phyloP scores from a whole-genome alignment of 2,797 vertebrate genomes.

The Pseudocheirus occidentalis region DNA sequence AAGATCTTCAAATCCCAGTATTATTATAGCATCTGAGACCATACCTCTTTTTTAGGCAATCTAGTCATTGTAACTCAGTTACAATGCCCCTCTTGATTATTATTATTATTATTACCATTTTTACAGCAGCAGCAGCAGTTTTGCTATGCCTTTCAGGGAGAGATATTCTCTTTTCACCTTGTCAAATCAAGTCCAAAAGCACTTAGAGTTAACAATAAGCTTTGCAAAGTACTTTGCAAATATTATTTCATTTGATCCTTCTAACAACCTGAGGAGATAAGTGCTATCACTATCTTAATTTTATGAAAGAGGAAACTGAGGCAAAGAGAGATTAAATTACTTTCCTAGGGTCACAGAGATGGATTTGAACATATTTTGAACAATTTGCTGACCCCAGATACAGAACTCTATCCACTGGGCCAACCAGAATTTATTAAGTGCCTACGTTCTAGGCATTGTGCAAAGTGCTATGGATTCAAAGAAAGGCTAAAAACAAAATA shows the following conservation, averaged over 20 bases:
- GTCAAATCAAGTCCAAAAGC: neutral
- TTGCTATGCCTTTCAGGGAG: neutral
- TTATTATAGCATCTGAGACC: too few species aligned
- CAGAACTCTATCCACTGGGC: neutral
- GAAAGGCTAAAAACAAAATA: neutral
- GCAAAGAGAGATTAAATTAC: neutral
- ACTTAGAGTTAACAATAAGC: neutral
- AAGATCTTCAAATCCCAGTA: too few species aligned
- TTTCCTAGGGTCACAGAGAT: neutral
- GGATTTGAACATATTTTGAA: neutral
- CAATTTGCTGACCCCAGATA: neutral
- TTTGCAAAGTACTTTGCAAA: neutral
- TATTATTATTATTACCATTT: neutral
- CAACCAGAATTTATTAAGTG: neutral
- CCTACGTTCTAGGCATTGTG: neutral
- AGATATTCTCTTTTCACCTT: too few species aligned
- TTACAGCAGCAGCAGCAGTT: neutral
- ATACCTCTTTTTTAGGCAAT: neutral
- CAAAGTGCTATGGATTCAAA: neutral
- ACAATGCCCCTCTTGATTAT: neutral
- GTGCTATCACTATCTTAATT: neutral
- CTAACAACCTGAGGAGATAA: neutral
- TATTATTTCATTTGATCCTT: too few species aligned
- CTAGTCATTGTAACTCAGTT: neutral
- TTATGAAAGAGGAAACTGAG: neutral